These are phyloP conservation scores for Distichodus sexfasciatus DNA, from an alignment of 2,797 vertebrate genomes.

Conservation along the genomic window DNA sequence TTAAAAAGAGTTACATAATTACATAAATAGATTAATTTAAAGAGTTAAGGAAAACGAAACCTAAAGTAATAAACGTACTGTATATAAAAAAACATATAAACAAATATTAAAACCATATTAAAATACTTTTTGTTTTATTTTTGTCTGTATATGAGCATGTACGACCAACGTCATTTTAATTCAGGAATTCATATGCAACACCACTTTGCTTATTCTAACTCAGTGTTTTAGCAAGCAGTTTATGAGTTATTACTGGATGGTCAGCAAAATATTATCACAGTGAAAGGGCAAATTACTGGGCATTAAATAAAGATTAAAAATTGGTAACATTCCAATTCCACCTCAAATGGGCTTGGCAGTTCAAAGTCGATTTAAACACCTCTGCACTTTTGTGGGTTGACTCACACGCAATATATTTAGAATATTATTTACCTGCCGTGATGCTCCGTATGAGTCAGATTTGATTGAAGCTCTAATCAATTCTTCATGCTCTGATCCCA, in stretches of 20 bases:
- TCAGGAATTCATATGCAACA: background rate
- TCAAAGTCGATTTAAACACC: slow-evolving; percentile 14
- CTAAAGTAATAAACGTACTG: too few relatives aligned
- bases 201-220: background rate
- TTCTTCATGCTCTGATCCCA: slow-evolving; percentile 50
- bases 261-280: slow-evolving; percentile 6
- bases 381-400: slow-evolving; percentile 15
- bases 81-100: too few relatives aligned
- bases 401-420: slow-evolving; percentile 16
- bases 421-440: slow-evolving; percentile 31
- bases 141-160: too few relatives aligned
- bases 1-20: too few relatives aligned
- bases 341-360: slow-evolving; percentile 17
- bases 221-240: background rate
- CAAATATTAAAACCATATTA: too few relatives aligned
- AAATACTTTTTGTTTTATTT: too few relatives aligned
- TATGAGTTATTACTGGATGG: background rate
- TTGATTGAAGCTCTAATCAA: slow-evolving; percentile 62
- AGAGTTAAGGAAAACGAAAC: too few relatives aligned
- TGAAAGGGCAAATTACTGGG: slow-evolving; percentile 17
- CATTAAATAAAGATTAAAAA: slow-evolving; percentile 15
- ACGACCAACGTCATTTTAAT: too few relatives aligned
- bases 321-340: slow-evolving; percentile 13
- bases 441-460: slow-evolving; percentile 23
- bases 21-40: too few relatives aligned